Evolutionary conservation across 1,140 invertebrate genomes (phyloP).

Genomic region (Drosophila littoralis): DNA sequence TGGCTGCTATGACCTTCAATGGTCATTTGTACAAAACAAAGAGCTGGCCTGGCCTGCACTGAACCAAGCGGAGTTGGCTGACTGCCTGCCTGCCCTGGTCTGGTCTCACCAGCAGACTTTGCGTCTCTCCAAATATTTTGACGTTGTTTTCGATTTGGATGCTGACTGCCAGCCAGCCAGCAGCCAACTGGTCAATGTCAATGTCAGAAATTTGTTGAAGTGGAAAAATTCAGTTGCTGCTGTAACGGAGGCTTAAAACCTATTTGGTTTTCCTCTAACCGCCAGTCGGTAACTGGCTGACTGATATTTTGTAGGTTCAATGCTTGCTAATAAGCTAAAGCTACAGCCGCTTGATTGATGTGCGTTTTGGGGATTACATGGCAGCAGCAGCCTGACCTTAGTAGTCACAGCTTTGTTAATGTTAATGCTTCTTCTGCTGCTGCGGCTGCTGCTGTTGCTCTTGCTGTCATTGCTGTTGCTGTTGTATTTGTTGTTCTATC

Average conservation of each 20-base stretch:
- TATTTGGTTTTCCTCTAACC: slow-evolving; percentile 33
- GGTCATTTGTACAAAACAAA: slow-evolving; percentile 74
- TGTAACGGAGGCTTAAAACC: slow-evolving; percentile 44
- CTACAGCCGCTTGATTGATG: slow-evolving; percentile 65
- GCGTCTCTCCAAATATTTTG: slow-evolving; percentile 75
- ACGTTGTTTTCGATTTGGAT: slow-evolving; percentile 67
- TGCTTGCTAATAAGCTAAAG: slow-evolving; percentile 53
- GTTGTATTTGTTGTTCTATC: slow-evolving; percentile 53
- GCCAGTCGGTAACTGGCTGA: slow-evolving; percentile 6
- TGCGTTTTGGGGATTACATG: slow-evolving; percentile 70
- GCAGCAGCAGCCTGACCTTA: slow-evolving; percentile 55
- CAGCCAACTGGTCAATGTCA: slow-evolving; percentile 69
- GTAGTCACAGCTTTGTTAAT: slow-evolving; percentile 27
- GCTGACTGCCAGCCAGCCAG: slow-evolving; percentile 18
- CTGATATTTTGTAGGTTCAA: slow-evolving; percentile 51
- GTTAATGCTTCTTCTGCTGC: slow-evolving; percentile 11
- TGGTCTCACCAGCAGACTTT: slow-evolving; percentile 47
- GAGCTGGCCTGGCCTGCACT: slow-evolving; percentile 42
- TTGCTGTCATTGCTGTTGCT: slow-evolving; percentile 27
- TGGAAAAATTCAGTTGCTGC: slow-evolving; percentile 65
- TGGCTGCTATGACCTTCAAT: slow-evolving; percentile 73
- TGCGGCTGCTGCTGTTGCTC: slow-evolving; percentile 15
- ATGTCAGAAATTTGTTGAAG: slow-evolving; percentile 78
- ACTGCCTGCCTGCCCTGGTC: slow-evolving; percentile 15
- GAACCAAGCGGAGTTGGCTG: neutral